These are phyloP conservation scores for Caenorhabditis japonica DNA, from an alignment of 2,888 invertebrate species.

Conservation along the genomic window DNA sequence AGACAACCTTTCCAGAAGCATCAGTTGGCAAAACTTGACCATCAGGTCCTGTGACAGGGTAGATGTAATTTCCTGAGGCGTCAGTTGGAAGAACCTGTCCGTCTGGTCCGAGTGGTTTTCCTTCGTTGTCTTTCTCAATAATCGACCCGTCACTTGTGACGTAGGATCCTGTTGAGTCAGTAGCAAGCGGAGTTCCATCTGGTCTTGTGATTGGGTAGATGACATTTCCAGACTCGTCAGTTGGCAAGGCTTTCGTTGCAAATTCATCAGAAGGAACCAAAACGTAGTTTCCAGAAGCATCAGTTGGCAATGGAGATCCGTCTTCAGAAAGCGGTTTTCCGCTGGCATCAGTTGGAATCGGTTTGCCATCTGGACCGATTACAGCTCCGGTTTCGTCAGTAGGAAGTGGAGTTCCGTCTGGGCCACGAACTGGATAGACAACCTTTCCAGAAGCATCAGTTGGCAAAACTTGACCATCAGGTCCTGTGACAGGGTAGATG, in stretches of 20 bases:
- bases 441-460: conserved; percentile 53
- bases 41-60: conserved; percentile 44
- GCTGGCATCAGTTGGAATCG: conserved; percentile 45
- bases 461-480: conserved; percentile 52
- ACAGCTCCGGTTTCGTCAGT: conserved; percentile 48
- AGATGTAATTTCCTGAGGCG: conserved; percentile 30
- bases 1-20: conserved; percentile 19
- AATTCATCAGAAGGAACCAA: too few relatives aligned
- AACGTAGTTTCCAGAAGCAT: conserved; percentile 47
- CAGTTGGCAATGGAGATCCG: conserved; percentile 40
- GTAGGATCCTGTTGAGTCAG: too few relatives aligned
- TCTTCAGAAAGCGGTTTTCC: conserved; percentile 47
- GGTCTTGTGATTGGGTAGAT: too few relatives aligned
- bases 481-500: conserved; percentile 50
- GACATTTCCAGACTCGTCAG: too few relatives aligned
- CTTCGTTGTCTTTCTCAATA: too few relatives aligned
- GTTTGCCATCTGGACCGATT: conserved; percentile 55
- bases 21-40: conserved; percentile 26
- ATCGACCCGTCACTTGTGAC: too few relatives aligned
- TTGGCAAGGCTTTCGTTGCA: too few relatives aligned
- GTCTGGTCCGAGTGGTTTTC: too few relatives aligned
- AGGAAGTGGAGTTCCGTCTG: conserved; percentile 45
- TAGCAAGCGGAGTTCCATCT: too few relatives aligned
- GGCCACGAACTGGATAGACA: conserved; percentile 47
- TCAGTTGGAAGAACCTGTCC: conserved; percentile 38